Conservation (phyloP, 2,797 vertebrate genomes). For the Channa striata region DNA sequence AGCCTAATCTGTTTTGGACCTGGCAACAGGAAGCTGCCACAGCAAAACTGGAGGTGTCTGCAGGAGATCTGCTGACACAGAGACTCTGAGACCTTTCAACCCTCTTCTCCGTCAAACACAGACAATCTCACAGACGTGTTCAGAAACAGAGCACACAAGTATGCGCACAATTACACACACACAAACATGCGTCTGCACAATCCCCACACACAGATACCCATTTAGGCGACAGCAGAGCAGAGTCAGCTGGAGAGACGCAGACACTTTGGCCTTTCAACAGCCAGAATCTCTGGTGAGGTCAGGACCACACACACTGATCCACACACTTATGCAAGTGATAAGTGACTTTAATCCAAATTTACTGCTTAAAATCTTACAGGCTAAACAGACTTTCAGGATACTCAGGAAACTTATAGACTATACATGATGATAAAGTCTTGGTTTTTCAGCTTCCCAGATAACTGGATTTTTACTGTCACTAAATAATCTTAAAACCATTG, state of each 20-base stretch:
- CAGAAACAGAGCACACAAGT: slow-evolving; percentile 49
- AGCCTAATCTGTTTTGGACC: slow-evolving; percentile 63
- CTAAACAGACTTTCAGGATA: slow-evolving; percentile 11
- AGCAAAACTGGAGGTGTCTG: slow-evolving; percentile 63
- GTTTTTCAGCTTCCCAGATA: not conserved
- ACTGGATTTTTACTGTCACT: not conserved
- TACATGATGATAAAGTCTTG: not conserved
- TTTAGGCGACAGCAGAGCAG: slow-evolving; percentile 78
- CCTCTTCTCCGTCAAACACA: slow-evolving; percentile 62
- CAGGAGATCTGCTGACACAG: slow-evolving; percentile 70
- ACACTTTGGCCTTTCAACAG: slow-evolving; percentile 83
- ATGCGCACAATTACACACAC: slow-evolving; percentile 12
- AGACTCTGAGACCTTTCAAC: slow-evolving; percentile 68
- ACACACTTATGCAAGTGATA: slow-evolving; percentile 47
- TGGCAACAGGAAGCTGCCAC: slow-evolving; percentile 76
- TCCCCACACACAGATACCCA: slow-evolving; percentile 38
- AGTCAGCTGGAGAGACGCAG: slow-evolving; percentile 84
- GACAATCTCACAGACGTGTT: slow-evolving; percentile 50
- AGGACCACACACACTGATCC: slow-evolving; percentile 84
- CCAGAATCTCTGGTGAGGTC: slow-evolving; percentile 82
- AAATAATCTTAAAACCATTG: not conserved
- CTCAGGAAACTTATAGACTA: not conserved
- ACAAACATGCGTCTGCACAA: slow-evolving; percentile 39
- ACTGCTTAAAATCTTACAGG: slow-evolving; percentile 35
- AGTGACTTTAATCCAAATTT: slow-evolving; percentile 46